Evolutionary conservation across 92 coral and sea anemone genomes (phyloP).

Genomic region (Actinostola sp.): DNA sequence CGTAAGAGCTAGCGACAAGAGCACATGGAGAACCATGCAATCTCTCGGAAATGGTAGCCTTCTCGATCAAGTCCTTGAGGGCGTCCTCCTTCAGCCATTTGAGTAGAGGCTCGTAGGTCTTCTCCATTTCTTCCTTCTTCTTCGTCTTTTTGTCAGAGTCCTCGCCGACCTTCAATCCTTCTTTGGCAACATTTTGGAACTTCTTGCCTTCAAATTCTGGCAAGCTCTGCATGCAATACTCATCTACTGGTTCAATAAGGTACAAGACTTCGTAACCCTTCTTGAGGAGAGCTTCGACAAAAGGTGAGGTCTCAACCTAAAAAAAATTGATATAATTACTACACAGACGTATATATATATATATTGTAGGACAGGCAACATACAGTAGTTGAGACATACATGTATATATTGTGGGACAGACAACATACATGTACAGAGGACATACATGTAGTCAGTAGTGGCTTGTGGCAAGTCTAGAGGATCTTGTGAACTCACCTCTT

Average conservation of each 20-base stretch:
- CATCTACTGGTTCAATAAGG: slow-evolving; percentile 94
- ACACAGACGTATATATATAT: not conserved
- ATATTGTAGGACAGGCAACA: too few relatives aligned
- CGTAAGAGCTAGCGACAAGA: slow-evolving; percentile 97
- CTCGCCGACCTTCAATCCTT: slow-evolving; percentile 94
- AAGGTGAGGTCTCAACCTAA: slow-evolving; percentile 95
- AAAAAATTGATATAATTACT: not conserved
- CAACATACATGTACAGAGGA: too few relatives aligned
- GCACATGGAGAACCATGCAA: slow-evolving; percentile 97
- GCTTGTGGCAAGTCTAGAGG: not conserved
- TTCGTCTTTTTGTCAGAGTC: slow-evolving; percentile 90
- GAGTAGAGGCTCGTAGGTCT: slow-evolving; percentile 92
- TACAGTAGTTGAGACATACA: too few relatives aligned
- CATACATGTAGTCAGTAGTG: not conserved
- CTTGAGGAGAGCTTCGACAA: slow-evolving; percentile 90
- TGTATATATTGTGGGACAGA: too few relatives aligned
- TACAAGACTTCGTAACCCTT: slow-evolving; percentile 97
- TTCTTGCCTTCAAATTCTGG: slow-evolving; percentile 99
- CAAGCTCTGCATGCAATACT: slow-evolving; percentile 98
- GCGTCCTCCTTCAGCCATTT: slow-evolving; percentile 99
- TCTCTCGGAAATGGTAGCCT: slow-evolving; percentile 93
- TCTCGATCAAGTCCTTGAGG: slow-evolving; percentile 92
- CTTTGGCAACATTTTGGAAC: slow-evolving; percentile 99
- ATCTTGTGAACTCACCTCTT: slow-evolving; percentile 74
- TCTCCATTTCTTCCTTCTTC: slow-evolving; percentile 89